Base-by-base conservation (phyloP, 2,113 vertebrate genomes). In the Athene noctua region DNA sequence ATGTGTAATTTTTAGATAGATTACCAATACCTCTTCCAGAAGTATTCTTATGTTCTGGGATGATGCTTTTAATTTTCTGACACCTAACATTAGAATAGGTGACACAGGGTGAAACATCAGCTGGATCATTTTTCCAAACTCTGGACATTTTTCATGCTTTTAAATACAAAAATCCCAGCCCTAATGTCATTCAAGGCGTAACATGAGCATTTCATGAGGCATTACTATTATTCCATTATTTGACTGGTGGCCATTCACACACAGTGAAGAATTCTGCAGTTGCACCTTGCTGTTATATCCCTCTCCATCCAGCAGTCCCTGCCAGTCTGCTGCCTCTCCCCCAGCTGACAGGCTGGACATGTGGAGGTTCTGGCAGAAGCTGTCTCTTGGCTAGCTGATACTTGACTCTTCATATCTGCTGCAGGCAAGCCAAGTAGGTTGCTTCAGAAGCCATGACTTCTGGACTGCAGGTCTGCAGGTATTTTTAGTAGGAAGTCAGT, bases 351-450 rank as follows among this genome's bases (percentile, higher is more conserved):
- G 79, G 15, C 27, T 83, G 44, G 30, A 29, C 17, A 0, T 11
- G 17, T 2, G 3, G 1, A 1, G 11, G 51, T 0, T 3, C 62
- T 77, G 67, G 10, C 72, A 55, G 52, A 46, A 61, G 29, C 40
- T 75, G 49, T 38, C 42, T 71, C 46, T 57, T 14, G 20, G n/a
- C 63, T 46, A 54, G 19, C 67, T 59, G n/a, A 7, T 38, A 26
- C 2, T 42, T 38, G 55, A 5, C 77, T 40, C 9, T 40, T 11
- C 10, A 40, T 10, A 6, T 38, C 36, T 70, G 80, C 94, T 57
- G 13, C 36, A 20, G 26, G 47, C 0, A 0, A 86, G 84, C 34
- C 51, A 20, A 2, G 16, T 3, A 23, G 27, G 20, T 21, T 66
- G 1, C 42, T 57, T 74, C 46, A 71, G 75, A 30, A 85, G 51